A percentile compares a stretch with the other conserved stretches of the same genome.
Conservation (phyloP, 2,797 vertebrate species). For the Enteromius thamalakanensis region DNA sequence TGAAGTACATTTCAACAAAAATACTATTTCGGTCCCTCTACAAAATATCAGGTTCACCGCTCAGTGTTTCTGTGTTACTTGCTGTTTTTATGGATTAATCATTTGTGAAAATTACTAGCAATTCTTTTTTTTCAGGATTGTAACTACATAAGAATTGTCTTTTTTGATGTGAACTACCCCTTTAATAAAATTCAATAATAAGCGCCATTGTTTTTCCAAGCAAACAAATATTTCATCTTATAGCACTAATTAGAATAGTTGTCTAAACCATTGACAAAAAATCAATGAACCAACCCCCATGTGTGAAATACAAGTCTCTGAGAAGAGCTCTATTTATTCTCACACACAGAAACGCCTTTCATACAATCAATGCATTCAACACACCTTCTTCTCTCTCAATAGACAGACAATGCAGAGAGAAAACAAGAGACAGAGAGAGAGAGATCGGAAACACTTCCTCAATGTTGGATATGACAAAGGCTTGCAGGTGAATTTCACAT, state of each 20-base stretch:
- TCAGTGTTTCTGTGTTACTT: background rate
- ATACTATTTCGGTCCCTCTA: background rate
- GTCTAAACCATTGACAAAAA: constrained; percentile 18
- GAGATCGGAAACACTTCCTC: constrained; percentile 43
- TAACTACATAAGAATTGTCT: background rate
- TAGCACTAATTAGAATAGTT: constrained; percentile 19
- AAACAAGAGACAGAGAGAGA: constrained; percentile 22
- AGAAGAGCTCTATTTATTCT: constrained; percentile 40
- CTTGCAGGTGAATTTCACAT: constrained; percentile 47
- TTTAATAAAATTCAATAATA: background rate
- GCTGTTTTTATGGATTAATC: background rate
- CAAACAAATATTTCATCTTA: constrained; percentile 1
- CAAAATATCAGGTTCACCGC: background rate
- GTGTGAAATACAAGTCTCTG: constrained; percentile 48
- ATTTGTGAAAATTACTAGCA: background rate
- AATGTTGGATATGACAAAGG: constrained; percentile 43
- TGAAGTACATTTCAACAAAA: background rate
- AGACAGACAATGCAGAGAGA: constrained; percentile 44
- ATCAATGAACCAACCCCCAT: constrained; percentile 40
- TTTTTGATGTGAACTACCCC: background rate
- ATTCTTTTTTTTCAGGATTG: background rate
- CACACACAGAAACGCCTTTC: constrained; percentile 44
- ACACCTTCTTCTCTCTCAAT: constrained; percentile 48
- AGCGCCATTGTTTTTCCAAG: background rate
- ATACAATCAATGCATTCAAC: constrained; percentile 51